These are phyloP conservation scores for Aricia agestis DNA, from an alignment of 1,140 invertebrate species.

Conservation along the genomic window DNA sequence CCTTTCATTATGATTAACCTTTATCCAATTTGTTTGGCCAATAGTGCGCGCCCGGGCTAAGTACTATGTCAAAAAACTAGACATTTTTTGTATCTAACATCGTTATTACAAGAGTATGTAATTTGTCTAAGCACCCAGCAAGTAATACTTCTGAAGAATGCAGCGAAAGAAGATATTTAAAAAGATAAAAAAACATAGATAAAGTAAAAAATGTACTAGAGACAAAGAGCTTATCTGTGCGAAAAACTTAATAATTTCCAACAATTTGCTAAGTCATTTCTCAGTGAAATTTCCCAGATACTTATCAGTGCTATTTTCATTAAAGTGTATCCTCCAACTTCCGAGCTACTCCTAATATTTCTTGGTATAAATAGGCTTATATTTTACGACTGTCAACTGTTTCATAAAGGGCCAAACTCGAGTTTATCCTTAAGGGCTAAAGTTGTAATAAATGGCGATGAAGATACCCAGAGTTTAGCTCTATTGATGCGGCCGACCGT, in stretches of 20 bases:
- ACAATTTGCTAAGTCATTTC: background rate
- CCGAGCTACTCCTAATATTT: background rate
- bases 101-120: no score
- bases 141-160: no score
- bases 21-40: no score
- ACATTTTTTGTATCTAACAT: no score
- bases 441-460: conserved; percentile 9
- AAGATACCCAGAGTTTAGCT: conserved; percentile 10
- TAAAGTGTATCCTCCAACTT: background rate
- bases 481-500: conserved; percentile 22
- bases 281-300: background rate
- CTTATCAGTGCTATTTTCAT: background rate
- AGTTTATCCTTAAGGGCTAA: conserved; percentile 18
- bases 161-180: no score
- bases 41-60: no score
- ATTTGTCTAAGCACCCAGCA: no score
- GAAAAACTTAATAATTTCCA: background rate
- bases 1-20: no score
- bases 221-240: background rate
- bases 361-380: conserved; percentile 5
- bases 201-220: background rate
- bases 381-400: conserved; percentile 9
- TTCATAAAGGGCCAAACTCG: conserved; percentile 6
- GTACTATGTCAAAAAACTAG: no score
- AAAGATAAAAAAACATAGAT: no score